Evolutionary conservation across 1,140 invertebrate genomes (phyloP), one percentile per base, ranked within the genome.

Genomic region (Oncopodura yosiiana): DNA sequence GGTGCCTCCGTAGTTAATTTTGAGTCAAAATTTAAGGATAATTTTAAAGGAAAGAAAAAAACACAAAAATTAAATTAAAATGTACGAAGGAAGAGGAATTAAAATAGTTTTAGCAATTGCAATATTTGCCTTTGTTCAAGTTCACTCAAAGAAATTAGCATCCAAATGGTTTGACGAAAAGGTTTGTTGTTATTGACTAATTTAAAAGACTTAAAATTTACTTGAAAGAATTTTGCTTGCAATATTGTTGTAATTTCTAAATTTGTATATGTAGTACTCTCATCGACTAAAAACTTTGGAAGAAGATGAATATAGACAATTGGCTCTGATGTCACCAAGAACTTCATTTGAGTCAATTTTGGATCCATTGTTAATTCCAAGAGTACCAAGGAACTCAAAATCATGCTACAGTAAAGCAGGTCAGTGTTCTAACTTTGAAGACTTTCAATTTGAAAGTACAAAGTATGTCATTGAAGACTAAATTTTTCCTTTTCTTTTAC

Each of bases 331-430:
- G 24, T 19, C 11, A 39, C n/a, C 36, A 34, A n/a, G 23, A 19
- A 39, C 19, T 11, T 26, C 32, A 26, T 64, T 64, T 27, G 62
- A 64, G 32, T 21, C 41, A 5, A 21, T 69, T 5, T 32, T 69
- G 27, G 54, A 68, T 34, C 67, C 67, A 23, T 62, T 69, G 2
- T 57, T 69, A 8, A 62, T 69, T 19, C 66, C 67, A 30, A 58
- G 67, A 16, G 63, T 67, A n/a, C 60, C 66, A 18, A n/a, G 67
- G 67, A 21, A 68, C 63, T 29, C 46, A 49, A 39, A 65, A 58
- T n/a, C 62, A 68, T 53, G 42, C 41, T 14, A n/a, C 45, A 61
- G 70, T 73, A 21, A 60, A 58, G 54, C 34, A 71, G 56, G 70
- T 70, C 65, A 45, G 32, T 18, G 24, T 53, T 21, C 3, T 9